Percentiles rank a stretch among this genome's conserved stretches.
phyloP scores from a whole-genome alignment of 2,113 vertebrate genomes.

The Sturnira hondurensis region DNA sequence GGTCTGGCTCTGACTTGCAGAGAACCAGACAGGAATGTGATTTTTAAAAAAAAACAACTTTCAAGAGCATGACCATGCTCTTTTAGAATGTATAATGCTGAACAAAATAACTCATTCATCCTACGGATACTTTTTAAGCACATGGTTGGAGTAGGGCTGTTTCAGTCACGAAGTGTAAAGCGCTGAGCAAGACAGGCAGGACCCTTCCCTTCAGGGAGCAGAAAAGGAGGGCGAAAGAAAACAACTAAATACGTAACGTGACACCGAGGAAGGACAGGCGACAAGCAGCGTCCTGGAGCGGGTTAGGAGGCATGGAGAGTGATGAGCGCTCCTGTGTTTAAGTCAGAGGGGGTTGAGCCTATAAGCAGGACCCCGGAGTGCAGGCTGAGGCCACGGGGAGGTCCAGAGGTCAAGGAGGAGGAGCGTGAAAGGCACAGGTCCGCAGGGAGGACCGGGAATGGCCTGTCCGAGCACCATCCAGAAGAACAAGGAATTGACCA shows the following conservation, averaged over 20 bases:
- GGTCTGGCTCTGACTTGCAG: background rate
- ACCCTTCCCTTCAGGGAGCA: background rate
- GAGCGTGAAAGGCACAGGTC: background rate
- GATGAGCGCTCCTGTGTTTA: fast-evolving
- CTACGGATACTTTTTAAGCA: background rate
- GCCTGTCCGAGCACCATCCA: background rate
- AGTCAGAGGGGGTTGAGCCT: background rate
- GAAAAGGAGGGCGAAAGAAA: background rate
- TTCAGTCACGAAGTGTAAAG: background rate
- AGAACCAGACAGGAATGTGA: background rate
- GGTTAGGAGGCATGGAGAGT: no score
- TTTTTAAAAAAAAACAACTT: background rate
- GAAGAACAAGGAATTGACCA: background rate
- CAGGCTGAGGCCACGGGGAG: background rate
- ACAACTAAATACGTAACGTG: background rate
- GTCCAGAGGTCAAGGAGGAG: background rate
- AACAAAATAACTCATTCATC: background rate
- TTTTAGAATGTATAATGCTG: background rate
- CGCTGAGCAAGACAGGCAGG: background rate
- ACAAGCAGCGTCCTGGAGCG: background rate
- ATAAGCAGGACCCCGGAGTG: background rate
- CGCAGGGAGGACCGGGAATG: no score
- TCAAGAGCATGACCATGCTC: background rate
- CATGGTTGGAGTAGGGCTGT: background rate
- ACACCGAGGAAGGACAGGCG: background rate